Base-by-base conservation (phyloP, 2,113 vertebrate genomes). In the Oceanodroma tethys region DNA sequence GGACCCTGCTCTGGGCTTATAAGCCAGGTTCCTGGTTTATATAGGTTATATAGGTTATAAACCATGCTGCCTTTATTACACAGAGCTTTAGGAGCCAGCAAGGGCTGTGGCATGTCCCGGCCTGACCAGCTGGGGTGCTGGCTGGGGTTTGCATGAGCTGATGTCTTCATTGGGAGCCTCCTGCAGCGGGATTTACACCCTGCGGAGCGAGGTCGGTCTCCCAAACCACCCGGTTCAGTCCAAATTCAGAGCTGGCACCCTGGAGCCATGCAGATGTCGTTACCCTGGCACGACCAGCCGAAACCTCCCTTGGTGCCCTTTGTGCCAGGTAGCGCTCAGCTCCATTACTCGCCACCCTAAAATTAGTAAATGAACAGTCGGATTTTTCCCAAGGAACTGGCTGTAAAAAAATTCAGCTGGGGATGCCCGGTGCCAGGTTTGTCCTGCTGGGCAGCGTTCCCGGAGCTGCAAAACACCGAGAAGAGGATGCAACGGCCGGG, bases 381-480 rank as follows among this genome's bases (percentile, higher is more conserved):
- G 47, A 75, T 76, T 95, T 97, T 96, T 92, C 86, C 84, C 87
- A 82, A 83, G 66, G 83, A 93, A n/a, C 43, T 25, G 60, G 18
- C 86, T 91, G 73, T 53, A n/a, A 81, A 65, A 84, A 53, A 68
- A 17, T 59, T 72, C 87, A 92, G 63, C 72, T 66, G 50, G n/a
- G 53, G 56, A 7, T 88, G 70, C 56, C 81, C 22, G 2, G 60
- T 85, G 89, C 95, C 76, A 91, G 60, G 68, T 56, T 87, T 56
- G 45, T 76, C 65, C 72, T 16, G 8, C 58, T 38, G 79, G 78
- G 81, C 82, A 81, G 52, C 2, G 0, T 58, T 67, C 79, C 81
- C 1, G 0, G 48, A 68, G 62, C 84, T 80, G 42, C 38, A 38
- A 22, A 81, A 27, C 62, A 14, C 22, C 1, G 3, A 30, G 38